Evolutionary conservation across 2,888 invertebrate genomes (phyloP).

Genomic region (Choreutis nemorana): DNA sequence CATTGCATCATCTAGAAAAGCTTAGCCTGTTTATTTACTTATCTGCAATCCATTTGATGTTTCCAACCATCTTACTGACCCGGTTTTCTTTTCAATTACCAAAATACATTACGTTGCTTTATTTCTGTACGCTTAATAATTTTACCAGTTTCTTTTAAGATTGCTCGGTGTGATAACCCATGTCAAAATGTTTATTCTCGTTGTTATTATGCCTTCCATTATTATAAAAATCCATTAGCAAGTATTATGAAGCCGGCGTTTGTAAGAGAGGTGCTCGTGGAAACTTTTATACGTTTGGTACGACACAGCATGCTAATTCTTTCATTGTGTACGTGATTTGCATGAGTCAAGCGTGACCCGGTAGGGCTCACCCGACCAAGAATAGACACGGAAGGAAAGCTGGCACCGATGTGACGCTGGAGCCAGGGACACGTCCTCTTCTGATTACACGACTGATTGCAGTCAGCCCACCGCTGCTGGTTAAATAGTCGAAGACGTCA

Average conservation of each 20-base stretch:
- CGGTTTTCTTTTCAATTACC: too few species aligned
- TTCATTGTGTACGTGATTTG: slow-evolving; percentile 47
- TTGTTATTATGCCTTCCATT: too few species aligned
- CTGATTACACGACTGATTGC: slow-evolving; percentile 23
- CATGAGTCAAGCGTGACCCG: slow-evolving; percentile 49
- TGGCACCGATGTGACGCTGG: slow-evolving; percentile 30
- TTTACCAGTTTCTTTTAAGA: too few species aligned
- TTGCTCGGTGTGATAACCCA: too few species aligned
- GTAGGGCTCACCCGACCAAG: slow-evolving; percentile 32
- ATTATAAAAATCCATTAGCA: too few species aligned
- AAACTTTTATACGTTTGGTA: slow-evolving; percentile 10
- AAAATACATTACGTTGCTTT: too few species aligned
- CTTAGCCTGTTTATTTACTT: too few species aligned
- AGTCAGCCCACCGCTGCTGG: slow-evolving; percentile 4
- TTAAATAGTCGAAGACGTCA: slow-evolving; percentile 13
- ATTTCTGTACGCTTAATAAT: too few species aligned
- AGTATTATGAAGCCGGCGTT: slow-evolving; percentile 8
- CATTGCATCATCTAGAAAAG: too few species aligned
- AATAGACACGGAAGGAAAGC: slow-evolving; percentile 64
- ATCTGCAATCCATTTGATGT: too few species aligned
- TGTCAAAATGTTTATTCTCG: too few species aligned
- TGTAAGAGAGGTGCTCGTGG: background rate
- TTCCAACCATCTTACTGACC: too few species aligned
- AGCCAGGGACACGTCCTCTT: slow-evolving; percentile 43
- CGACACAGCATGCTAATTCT: slow-evolving; percentile 38